Base-by-base conservation (phyloP, 2,888 invertebrate species). In the Geophilus truncorum region DNA sequence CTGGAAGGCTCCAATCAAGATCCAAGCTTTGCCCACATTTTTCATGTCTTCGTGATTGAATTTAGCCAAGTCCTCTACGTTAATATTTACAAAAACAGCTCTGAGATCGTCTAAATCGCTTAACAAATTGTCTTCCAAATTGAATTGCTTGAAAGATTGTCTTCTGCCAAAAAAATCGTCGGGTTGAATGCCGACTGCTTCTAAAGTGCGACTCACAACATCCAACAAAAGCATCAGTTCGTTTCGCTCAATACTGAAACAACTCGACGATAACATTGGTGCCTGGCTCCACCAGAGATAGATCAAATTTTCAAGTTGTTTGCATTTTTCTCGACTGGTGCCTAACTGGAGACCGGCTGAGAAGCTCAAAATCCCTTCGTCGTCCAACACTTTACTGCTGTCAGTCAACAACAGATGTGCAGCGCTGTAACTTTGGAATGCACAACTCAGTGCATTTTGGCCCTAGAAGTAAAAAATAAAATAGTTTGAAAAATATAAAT, bases 1-100 rank as follows among this genome's bases (percentile, higher is more conserved):
- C 84, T 91, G 90, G 0, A 91, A 83, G 23, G 90, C 86, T 83
- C 91, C 91, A 3, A 90, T 86, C 23, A 89, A 84, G 77, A 88
- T 83, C 80, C 85, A 86, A 34, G 81, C 78, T 23, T 81, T 79
- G 9, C 81, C 81, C 12, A 80, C 21, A 6, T 45, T 32, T 77
- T 70, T 70, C 23, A 70, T 2, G 18, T 51, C 51, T 18, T 51
- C 51, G 7, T 51, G 51, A 25, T 70, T n/a, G 0, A 70, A 25
- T 28, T 77, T n/a, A n/a, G n/a, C 21, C 2, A 7, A 18, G 32
- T 77, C 23, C 12, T 18, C 23, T 21, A 34, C 9, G n/a, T 77
- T 21, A 77, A 36, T 23, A 77, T 32, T 36, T 12, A 18, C 21
- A 0, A 77, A n/a, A 6, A 7, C 28, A 36, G 18, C 34, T 3